Evolutionary conservation across 2,797 vertebrate species (phyloP).

Genomic region (Amblyraja radiata): DNA sequence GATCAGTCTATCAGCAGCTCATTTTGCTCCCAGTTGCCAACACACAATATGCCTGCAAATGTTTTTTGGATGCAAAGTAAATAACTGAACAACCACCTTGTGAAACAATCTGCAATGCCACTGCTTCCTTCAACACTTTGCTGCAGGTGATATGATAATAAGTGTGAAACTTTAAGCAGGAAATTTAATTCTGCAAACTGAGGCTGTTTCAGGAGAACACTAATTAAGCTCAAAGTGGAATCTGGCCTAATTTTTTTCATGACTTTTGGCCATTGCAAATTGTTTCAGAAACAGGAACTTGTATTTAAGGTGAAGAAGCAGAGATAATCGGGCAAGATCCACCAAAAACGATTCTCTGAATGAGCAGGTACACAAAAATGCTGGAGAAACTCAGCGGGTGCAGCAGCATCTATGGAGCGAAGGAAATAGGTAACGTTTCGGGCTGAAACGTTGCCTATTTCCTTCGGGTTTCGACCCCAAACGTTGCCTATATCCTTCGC

Average conservation of each 20-base stretch:
- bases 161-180: not conserved
- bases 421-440: too few species aligned
- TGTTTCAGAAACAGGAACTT: not conserved
- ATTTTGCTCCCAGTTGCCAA: too few species aligned
- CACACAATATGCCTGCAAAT: too few species aligned
- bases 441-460: too few species aligned
- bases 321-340: not conserved
- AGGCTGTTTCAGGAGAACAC: not conserved
- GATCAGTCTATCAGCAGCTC: too few species aligned
- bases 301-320: not conserved
- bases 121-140: not conserved
- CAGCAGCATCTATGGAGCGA: too few species aligned
- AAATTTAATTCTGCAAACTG: not conserved
- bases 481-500: too few species aligned
- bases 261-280: not conserved
- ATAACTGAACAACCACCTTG: not conserved
- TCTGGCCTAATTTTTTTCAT: not conserved
- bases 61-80: too few species aligned
- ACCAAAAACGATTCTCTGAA: not conserved
- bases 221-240: too few species aligned
- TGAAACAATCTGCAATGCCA: not conserved
- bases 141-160: not conserved
- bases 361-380: too few species aligned
- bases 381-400: too few species aligned
- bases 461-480: too few species aligned